These are phyloP conservation scores for Mormyrus lacerda DNA, from an alignment of 2,113 vertebrate genomes.

Conservation along the genomic window DNA sequence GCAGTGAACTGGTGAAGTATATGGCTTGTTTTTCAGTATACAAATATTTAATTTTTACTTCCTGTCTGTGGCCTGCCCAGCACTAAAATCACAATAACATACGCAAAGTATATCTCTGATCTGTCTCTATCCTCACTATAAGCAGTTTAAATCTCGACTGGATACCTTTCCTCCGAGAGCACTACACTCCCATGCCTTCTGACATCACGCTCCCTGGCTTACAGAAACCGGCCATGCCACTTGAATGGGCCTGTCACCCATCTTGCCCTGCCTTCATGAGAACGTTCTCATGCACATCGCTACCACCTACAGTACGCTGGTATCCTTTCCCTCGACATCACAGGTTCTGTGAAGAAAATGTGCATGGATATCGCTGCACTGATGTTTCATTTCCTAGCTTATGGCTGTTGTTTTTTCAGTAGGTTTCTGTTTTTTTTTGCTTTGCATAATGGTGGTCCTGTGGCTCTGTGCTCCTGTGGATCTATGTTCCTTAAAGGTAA, in stretches of 20 bases:
- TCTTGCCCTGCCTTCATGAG: neutral
- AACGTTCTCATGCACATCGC: neutral
- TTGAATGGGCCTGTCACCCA: neutral
- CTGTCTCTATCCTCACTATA: neutral
- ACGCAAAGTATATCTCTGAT: neutral
- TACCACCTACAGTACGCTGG: neutral
- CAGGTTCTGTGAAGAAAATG: neutral
- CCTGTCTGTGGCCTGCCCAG: neutral
- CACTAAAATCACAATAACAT: neutral
- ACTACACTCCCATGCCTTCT: neutral
- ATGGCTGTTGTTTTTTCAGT: neutral
- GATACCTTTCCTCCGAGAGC: neutral
- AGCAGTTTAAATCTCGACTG: neutral
- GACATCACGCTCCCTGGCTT: neutral
- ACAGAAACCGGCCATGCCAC: neutral
- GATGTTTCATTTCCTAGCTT: neutral
- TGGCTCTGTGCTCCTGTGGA: neutral
- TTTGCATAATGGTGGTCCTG: neutral
- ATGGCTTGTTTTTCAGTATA: neutral
- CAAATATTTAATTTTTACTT: neutral
- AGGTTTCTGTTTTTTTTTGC: neutral
- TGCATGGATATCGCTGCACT: neutral
- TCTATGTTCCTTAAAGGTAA: neutral
- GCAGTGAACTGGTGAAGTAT: neutral
- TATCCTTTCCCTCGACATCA: neutral